Evolutionary conservation across 2,888 invertebrate species (phyloP).

Genomic region (Dicyrtoma fusca): DNA sequence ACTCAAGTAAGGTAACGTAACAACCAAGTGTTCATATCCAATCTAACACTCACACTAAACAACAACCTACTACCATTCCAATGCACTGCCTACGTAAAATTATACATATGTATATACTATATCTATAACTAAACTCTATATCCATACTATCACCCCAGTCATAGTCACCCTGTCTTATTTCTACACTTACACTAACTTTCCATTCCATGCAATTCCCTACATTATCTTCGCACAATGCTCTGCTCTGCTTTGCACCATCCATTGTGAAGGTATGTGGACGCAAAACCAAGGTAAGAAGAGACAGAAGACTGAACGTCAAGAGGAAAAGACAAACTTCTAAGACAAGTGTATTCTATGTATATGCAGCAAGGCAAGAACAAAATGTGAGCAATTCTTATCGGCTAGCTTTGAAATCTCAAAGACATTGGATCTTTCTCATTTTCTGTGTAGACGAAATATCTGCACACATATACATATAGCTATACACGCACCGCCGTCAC

Average conservation of each 20-base stretch:
- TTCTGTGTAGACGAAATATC: too few relatives aligned
- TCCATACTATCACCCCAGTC: too few relatives aligned
- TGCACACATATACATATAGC: too few relatives aligned
- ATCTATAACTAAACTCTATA: too few relatives aligned
- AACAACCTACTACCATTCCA: neutral
- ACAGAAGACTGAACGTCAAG: neutral
- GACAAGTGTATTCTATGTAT: neutral
- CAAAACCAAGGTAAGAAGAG: neutral
- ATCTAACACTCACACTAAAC: neutral
- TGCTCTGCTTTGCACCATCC: neutral
- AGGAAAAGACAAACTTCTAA: neutral
- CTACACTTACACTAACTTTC: neutral
- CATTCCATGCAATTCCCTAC: slow-evolving; percentile 13
- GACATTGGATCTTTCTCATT: too few relatives aligned
- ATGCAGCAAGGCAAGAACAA: neutral
- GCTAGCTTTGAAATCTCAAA: too few relatives aligned
- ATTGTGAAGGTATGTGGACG: neutral
- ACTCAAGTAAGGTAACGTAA: slow-evolving; percentile 22
- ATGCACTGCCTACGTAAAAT: too few relatives aligned
- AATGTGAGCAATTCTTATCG: too few relatives aligned
- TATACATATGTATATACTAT: too few relatives aligned
- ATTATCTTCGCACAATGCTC: neutral
- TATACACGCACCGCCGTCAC: too few relatives aligned
- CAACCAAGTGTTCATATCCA: slow-evolving; percentile 20
- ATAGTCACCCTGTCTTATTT: too few relatives aligned